These are phyloP conservation scores for Spizella passerina DNA, from an alignment of 2,797 vertebrate species.

Conservation along the genomic window DNA sequence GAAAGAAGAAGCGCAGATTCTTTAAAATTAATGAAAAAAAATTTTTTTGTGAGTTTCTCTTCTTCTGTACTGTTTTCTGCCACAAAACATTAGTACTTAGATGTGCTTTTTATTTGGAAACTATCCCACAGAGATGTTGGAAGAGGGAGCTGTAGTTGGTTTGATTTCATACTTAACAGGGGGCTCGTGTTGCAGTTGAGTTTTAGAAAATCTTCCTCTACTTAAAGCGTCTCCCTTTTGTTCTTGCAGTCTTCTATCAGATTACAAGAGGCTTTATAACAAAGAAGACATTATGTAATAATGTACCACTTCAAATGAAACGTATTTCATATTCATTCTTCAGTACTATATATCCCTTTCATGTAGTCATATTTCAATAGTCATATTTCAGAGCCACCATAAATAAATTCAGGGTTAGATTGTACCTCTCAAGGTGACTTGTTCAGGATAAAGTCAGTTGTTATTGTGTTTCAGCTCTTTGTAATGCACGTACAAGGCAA, in stretches of 20 bases:
- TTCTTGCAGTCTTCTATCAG: background rate
- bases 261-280: background rate
- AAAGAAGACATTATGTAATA: slow-evolving; percentile 19
- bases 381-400: background rate
- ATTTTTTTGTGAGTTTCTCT: background rate
- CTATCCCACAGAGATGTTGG: background rate
- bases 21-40: background rate
- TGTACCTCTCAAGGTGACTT: slow-evolving; percentile 46
- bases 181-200: background rate
- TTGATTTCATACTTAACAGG: background rate
- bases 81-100: background rate
- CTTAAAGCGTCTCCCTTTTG: background rate
- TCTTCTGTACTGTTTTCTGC: background rate
- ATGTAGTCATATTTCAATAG: background rate
- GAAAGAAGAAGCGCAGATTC: background rate
- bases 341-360: background rate
- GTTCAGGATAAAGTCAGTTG: slow-evolving; percentile 7
- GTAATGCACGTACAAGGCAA: background rate
- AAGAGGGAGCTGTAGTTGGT: background rate
- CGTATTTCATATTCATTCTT: slow-evolving; percentile 23
- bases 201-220: background rate
- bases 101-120: background rate
- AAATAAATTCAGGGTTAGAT: slow-evolving; percentile 39
- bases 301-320: background rate
- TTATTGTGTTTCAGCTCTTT: slow-evolving; percentile 16